These are phyloP conservation scores for Bos taurus DNA, from an alignment of 2,113 vertebrate species.

Conservation along the genomic window ARS-UCD2.0 NC_037329.1:124933501-124934000, in stretches of 20 bases:
- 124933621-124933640: not conserved
- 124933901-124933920: not conserved
- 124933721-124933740: not conserved
- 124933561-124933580: not conserved
- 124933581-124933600: not conserved
- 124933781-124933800: not conserved
- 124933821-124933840: not conserved
- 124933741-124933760: not conserved
- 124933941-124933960: not conserved
- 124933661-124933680: not conserved
- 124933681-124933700: not conserved
- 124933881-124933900: not conserved
- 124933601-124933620: not conserved
- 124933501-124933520: not conserved
- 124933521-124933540: not conserved
- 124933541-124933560: not conserved
- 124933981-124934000: not conserved
- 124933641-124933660: not conserved
- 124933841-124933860: not conserved
- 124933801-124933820: not conserved
- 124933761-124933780: no score
- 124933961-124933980: not conserved
- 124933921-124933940: not conserved
- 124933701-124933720: not conserved
- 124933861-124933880: not conserved